Evolutionary conservation across 2,113 vertebrate genomes (phyloP), one percentile per base, ranked within the genome.

Genomic region (Rhynchomys soricoides): DNA sequence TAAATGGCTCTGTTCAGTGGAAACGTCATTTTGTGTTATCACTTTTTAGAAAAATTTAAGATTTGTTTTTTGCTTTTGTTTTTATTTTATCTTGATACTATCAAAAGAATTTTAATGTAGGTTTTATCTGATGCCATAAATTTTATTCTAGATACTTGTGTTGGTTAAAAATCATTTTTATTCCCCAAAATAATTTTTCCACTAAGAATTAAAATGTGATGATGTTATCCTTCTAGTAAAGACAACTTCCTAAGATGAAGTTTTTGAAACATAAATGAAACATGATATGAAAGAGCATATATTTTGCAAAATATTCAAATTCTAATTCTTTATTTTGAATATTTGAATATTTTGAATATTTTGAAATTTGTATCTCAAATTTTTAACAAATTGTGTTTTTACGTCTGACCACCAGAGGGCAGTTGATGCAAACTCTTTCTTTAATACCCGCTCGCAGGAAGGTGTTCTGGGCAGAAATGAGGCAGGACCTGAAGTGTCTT

Each of bases 341-440:
- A 82, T 93, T n/a, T n/a, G n/a, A n/a, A n/a, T n/a, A n/a, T n/a
- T n/a, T n/a, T n/a, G n/a, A n/a, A n/a, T 31, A 15, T 94, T 92
- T 82, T 78, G 10, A n/a, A 13, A 78, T 77, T 93, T 12, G 5
- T 45, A 71, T 48, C 52, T 59, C 3, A 45, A 75, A 59, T 93
- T 86, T 94, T 74, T 26, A 43, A 2, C 17, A 71, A 62, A 29
- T 40, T 83, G 55, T 16, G 31, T 11, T 81, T 95, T 86, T 68
- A 10, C 0, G 0, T 9, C 4, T 78, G 11, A 96, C 98, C 98
- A 97, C 97, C 37, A 85, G 98, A 97, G 98, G 98, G 98, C 98
- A 98, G 95, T 91, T 75, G 52, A 89, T 94, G 66, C 95, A 83
- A 79, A 86, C 77, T 93, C 15, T 85, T 98, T 96, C 73, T 83